phyloP scores from a whole-genome alignment of 35 echinoderm and acorn worm species.

The Lytechinus pictus region DNA sequence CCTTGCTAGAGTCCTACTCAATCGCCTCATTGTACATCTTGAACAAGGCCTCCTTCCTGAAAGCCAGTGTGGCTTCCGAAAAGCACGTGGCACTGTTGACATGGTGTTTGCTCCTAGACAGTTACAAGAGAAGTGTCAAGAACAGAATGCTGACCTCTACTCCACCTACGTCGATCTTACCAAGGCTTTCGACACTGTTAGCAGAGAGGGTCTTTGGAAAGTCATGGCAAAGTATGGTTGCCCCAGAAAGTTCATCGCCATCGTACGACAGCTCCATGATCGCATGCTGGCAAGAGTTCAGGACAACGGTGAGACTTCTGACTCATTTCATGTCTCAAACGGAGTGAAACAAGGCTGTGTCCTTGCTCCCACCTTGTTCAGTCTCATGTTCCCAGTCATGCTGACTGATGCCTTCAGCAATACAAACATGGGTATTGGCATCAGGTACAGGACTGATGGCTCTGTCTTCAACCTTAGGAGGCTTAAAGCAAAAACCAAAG shows the following conservation, averaged over 20 bases:
- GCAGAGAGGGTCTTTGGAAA: slow-evolving; percentile 43
- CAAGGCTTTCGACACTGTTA: slow-evolving; percentile 52
- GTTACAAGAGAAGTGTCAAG: no score
- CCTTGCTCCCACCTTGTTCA: not conserved
- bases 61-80: no score
- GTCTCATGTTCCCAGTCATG: not conserved
- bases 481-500: not conserved
- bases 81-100: no score
- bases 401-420: not conserved
- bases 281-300: not conserved
- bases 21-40: no score
- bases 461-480: not conserved
- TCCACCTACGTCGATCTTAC: no score
- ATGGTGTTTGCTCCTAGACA: no score
- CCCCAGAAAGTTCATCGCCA: slow-evolving; percentile 25
- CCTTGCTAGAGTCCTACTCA: no score
- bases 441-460: not conserved
- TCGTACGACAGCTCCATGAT: not conserved
- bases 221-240: slow-evolving; percentile 41
- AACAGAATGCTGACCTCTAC: no score
- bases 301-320: not conserved
- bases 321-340: not conserved
- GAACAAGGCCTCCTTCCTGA: no score
- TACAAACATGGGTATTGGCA: not conserved
- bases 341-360: not conserved